Evolutionary conservation across 2,888 invertebrate genomes (phyloP).

Genomic region (Desoria tigrina): DNA sequence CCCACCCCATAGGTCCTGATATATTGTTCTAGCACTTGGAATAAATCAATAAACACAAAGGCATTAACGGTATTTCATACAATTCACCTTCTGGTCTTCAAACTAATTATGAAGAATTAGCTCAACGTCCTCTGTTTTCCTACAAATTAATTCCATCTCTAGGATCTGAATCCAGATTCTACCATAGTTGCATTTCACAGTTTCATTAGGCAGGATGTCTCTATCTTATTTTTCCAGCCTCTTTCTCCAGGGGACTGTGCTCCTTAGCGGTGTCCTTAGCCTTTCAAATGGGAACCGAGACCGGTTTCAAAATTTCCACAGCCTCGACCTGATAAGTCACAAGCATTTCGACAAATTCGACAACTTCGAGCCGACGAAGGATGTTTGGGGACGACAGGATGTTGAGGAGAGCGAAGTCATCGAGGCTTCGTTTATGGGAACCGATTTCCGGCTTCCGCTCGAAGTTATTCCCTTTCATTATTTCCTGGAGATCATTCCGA

Average conservation of each 20-base stretch:
- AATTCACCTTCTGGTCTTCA: no score
- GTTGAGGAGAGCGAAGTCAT: background rate
- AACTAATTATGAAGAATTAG: no score
- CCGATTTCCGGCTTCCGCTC: conserved; percentile 31
- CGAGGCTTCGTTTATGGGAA: background rate
- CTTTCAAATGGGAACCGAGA: no score
- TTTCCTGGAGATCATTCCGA: conserved; percentile 32
- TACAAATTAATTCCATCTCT: background rate
- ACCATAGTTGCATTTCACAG: background rate
- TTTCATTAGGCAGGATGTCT: background rate
- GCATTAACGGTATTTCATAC: no score
- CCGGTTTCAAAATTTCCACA: background rate
- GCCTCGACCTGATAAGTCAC: background rate
- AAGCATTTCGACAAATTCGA: no score
- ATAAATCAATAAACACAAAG: no score
- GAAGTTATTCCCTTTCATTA: conserved; percentile 40
- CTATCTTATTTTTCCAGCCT: background rate
- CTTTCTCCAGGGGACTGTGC: no score
- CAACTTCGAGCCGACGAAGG: background rate
- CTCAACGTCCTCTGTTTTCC: no score
- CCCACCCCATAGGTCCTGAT: no score
- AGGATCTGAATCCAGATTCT: background rate
- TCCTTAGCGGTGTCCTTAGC: no score
- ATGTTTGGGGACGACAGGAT: conserved; percentile 2
- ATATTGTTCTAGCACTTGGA: no score